Percentiles rank a stretch among this genome's conserved stretches.
Conservation (phyloP, 2,113 vertebrate species). For the Reinhardtius hippoglossoides region DNA sequence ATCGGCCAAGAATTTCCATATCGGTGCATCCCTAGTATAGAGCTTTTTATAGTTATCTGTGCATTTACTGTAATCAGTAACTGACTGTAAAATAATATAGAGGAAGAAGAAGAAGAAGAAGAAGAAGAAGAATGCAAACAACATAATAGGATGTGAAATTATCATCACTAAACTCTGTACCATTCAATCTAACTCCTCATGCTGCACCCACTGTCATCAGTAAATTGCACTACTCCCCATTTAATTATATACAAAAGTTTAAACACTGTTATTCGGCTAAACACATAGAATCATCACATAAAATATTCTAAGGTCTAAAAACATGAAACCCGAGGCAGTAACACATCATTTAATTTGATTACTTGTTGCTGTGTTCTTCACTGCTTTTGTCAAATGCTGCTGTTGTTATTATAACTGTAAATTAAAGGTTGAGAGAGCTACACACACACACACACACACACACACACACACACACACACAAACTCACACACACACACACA, state of each 20-base stretch:
- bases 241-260: background rate
- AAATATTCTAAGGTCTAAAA: too few species aligned
- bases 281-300: background rate
- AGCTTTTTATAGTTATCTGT: too few species aligned
- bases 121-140: background rate
- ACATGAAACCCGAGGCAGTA: background rate
- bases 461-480: background rate
- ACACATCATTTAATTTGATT: background rate
- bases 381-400: slow-evolving; percentile 41
- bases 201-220: background rate
- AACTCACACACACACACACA: background rate
- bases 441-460: background rate
- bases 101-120: too few species aligned
- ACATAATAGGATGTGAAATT: background rate
- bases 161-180: background rate
- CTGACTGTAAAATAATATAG: background rate
- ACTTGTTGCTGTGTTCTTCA: slow-evolving; percentile 12
- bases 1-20: too few species aligned
- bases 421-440: background rate
- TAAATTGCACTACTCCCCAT: background rate
- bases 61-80: too few species aligned
- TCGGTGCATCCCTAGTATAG: too few species aligned
- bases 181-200: background rate
- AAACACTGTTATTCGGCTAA: background rate
- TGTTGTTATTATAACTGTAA: slow-evolving; percentile 43